Base-by-base conservation (phyloP, 2,113 vertebrate genomes). In the Grammomys dolichurus region DNA sequence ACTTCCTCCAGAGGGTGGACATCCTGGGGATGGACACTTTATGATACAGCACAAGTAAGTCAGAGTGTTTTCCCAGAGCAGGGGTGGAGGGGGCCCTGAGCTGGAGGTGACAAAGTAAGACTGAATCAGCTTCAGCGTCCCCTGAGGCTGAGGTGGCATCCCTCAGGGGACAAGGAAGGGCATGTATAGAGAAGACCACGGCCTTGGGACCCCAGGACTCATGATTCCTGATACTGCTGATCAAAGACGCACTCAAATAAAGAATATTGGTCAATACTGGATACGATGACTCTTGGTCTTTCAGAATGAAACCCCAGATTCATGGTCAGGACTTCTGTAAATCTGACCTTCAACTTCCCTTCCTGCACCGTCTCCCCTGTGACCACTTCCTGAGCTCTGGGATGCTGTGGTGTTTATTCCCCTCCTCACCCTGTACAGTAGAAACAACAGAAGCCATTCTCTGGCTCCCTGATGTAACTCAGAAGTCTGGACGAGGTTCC, bases 211-310 rank as follows among this genome's bases (percentile, higher is more conserved):
- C 92, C 67, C 36, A 95, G 94, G 87, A 90, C 46, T 89, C 22
- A 3, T 92, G 82, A 97, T 94, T 94, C 63, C 89, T 92, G 95
- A 97, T 81, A 76, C 90, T 85, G 77, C 88, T 93, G 96, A 98
- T 96, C 95, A 87, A 98, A 97, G 90, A 95, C 90, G 96, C 54
- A 13, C 4, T 95, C 93, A 96, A 98, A 98, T 98, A 98, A 98
- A 99, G 94, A 95, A 77, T 73, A 0, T 95, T 95, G 89, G 96
- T 98, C 97, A 96, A 94, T 90, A 78, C 58, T 12, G 54, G 58
- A 36, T 51, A 46, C 19, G 60, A 77, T 72, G 78, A n/a, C 40
- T n/a, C 63, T 91, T 89, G 70, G 80, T 58, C n/a, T 75, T 91
- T 93, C 54, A 88, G 65, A 91, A 73, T n/a, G 28, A 33, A 93